Evolutionary conservation across 2,888 invertebrate genomes (phyloP).

Genomic region (Ectobius pallidus): DNA sequence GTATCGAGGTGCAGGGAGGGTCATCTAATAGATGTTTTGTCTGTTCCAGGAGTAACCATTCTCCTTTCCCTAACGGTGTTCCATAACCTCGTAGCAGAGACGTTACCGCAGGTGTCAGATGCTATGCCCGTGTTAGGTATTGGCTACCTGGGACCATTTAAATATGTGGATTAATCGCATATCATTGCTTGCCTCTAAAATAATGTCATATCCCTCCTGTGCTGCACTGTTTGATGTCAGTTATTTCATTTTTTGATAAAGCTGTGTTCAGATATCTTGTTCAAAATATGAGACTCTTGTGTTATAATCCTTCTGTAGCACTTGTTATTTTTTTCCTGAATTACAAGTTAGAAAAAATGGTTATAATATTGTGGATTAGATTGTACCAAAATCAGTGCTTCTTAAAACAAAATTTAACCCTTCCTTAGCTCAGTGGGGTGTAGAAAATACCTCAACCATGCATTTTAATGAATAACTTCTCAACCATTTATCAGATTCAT

Average conservation of each 20-base stretch:
- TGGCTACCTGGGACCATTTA: conserved; percentile 31
- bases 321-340: too few species aligned
- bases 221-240: conserved; percentile 28
- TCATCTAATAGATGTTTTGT: conserved; percentile 44
- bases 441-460: too few species aligned
- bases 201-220: conserved; percentile 9
- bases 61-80: conserved; percentile 64
- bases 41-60: conserved; percentile 61
- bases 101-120: conserved; percentile 62
- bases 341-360: too few species aligned
- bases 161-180: conserved; percentile 23
- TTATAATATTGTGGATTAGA: too few species aligned
- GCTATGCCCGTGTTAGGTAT: conserved; percentile 59
- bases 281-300: background rate
- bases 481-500: too few species aligned
- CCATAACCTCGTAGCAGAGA: conserved; percentile 62
- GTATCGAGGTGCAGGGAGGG: background rate
- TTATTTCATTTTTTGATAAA: conserved; percentile 7
- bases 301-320: background rate
- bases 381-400: too few species aligned
- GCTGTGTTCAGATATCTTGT: conserved; percentile 9
- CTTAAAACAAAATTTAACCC: too few species aligned
- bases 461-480: too few species aligned
- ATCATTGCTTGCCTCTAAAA: conserved; percentile 20
- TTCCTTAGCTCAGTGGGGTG: too few species aligned